A percentile compares a stretch with the other conserved stretches of the same genome.
Evolutionary conservation across 2,113 vertebrate genomes (phyloP).

Genomic region (Pygoscelis adeliae): DNA sequence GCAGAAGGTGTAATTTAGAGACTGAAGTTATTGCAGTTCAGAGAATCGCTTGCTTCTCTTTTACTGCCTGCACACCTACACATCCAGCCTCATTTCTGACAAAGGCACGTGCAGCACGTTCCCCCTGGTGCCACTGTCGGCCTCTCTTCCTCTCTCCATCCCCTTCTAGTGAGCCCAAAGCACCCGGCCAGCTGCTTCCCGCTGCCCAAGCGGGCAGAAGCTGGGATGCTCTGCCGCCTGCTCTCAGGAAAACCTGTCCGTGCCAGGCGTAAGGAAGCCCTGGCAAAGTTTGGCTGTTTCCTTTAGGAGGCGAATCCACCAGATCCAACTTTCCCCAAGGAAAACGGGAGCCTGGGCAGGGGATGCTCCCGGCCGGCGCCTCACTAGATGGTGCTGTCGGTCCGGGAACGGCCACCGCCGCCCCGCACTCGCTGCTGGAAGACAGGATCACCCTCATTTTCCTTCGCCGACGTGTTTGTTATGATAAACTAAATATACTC

Average conservation of each 20-base stretch:
- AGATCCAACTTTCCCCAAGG: rapidly evolving
- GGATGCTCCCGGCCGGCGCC: neutral
- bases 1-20: rapidly evolving
- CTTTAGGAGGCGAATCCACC: neutral
- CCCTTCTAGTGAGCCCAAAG: rapidly evolving
- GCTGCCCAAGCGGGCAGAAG: neutral
- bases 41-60: neutral
- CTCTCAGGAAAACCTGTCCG: rapidly evolving
- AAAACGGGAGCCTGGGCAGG: too few relatives aligned
- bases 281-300: rapidly evolving
- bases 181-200: neutral
- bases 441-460: rapidly evolving
- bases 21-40: rapidly evolving
- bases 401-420: neutral
- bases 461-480: neutral
- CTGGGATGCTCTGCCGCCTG: rapidly evolving
- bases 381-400: constrained; percentile 9
- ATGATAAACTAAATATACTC: neutral
- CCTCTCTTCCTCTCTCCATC: neutral
- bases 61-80: neutral
- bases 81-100: neutral
- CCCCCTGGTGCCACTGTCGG: rapidly evolving
- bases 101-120: rapidly evolving
- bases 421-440: neutral
- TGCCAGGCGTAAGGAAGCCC: rapidly evolving